Evolutionary conservation across 2,113 vertebrate species (phyloP).

Genomic region (Perca flavescens): DNA sequence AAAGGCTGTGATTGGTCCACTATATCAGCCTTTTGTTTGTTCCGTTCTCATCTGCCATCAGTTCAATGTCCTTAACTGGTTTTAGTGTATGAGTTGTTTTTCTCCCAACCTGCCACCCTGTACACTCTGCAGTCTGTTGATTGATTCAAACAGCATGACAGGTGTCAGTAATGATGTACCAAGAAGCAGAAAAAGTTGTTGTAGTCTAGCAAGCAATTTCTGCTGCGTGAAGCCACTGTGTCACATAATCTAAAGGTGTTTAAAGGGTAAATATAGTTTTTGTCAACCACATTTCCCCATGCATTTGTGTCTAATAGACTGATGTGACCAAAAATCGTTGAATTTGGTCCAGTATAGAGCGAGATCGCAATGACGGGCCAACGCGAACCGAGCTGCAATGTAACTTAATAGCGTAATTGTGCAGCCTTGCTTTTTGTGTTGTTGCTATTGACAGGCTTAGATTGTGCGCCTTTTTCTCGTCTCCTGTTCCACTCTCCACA

Average conservation of each 20-base stretch:
- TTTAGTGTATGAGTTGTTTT: background rate
- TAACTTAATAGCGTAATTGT: no score
- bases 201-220: background rate
- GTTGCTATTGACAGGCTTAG: no score
- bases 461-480: no score
- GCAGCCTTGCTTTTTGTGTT: no score
- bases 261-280: background rate
- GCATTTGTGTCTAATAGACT: no score
- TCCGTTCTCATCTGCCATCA: background rate
- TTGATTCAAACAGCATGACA: slow-evolving; percentile 22
- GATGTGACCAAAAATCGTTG: no score
- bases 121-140: slow-evolving; percentile 12
- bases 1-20: background rate
- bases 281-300: no score
- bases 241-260: slow-evolving; percentile 35
- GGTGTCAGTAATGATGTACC: slow-evolving; percentile 26
- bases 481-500: no score
- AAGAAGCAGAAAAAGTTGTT: slow-evolving; percentile 9
- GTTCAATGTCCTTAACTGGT: background rate
- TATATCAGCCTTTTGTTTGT: background rate
- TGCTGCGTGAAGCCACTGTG: background rate
- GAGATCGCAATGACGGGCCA: no score
- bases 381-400: no score
- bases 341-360: no score
- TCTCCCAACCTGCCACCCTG: background rate